Conservation (phyloP, 2,888 invertebrate genomes). For the Harmothoe impar region DNA sequence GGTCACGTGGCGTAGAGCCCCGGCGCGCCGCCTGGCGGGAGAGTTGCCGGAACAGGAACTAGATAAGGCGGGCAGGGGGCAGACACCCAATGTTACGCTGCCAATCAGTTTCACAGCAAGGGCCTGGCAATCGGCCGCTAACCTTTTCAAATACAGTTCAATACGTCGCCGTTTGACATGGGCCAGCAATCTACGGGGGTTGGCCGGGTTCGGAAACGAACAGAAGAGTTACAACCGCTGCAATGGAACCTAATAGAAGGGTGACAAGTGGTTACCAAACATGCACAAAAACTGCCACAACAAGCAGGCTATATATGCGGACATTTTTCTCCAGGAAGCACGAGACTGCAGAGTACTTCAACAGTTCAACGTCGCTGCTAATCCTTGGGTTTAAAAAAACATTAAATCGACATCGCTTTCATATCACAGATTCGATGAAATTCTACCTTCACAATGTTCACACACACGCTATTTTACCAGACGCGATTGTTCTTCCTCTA, state of each 20-base stretch:
- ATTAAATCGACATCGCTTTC: no score
- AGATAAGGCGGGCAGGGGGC: conserved; percentile 39
- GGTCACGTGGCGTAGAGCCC: conserved; percentile 38
- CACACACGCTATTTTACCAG: no score
- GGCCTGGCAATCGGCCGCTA: conserved; percentile 12
- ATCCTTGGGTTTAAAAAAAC: no score
- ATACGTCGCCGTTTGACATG: neutral
- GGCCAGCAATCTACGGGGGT: neutral
- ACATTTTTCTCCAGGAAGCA: no score
- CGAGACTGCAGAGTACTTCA: no score
- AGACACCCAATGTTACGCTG: conserved; percentile 47
- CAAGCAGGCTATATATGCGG: no score
- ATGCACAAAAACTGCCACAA: neutral
- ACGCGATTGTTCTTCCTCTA: no score
- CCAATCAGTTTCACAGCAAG: conserved; percentile 52
- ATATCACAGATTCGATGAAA: no score
- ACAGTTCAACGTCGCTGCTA: no score
- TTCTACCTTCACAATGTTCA: no score
- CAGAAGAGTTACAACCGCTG: neutral
- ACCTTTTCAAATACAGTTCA: conserved; percentile 43
- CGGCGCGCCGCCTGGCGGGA: neutral
- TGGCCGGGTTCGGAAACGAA: neutral
- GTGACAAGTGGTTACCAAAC: neutral
- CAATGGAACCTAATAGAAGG: neutral
- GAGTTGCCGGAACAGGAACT: neutral